Base-by-base conservation (phyloP, 1,140 invertebrate genomes). In the Neoseiulus cucumeris region DNA sequence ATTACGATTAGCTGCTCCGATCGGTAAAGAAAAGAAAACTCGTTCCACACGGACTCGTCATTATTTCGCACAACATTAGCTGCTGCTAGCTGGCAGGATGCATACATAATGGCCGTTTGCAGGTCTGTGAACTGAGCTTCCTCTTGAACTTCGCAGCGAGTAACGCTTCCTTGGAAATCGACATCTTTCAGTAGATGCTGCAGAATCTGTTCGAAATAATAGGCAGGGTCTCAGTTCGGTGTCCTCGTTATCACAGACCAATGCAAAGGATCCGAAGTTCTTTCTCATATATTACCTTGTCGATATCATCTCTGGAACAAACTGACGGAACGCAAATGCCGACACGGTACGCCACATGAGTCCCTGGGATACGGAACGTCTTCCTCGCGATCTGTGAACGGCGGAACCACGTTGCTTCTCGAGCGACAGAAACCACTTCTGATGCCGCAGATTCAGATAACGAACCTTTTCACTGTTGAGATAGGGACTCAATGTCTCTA, bases 91-190 rank as follows among this genome's bases (percentile, higher is more conserved):
- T 14, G 14, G 45, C 4, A 47, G 7, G 14, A 29, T 17, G 33
- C 51, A 12, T 25, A 59, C 51, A 59, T 59, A 20, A 59, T 59
- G 33, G 22, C n/a, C 22, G 33, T 59, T 9, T 59, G 51, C 51
- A 59, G 22, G 9, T 59, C 33, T 20, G 51, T 29, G 12, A 59
- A 25, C 1, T 12, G 51, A 33, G 22, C 51, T 5, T 59, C 51
- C 51, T 59, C 51, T 17, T 33, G 51, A 25, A 59, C 33, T 59
- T 59, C 51, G 51, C 51, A 59, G 9, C 51, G 51, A 25, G 51
- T 59, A 1, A 59, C 51, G 25, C 25, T 20, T n/a, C 51, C 51
- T 25, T 59, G 51, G 22, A 59, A 59, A 9, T 59, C 51, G 51
- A 59, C 51, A 25, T 59, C 51, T 33, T 25, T n/a, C 51, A 59